phyloP scores from a whole-genome alignment of 2,888 invertebrate species.

The Eupeodes latifasciatus region DNA sequence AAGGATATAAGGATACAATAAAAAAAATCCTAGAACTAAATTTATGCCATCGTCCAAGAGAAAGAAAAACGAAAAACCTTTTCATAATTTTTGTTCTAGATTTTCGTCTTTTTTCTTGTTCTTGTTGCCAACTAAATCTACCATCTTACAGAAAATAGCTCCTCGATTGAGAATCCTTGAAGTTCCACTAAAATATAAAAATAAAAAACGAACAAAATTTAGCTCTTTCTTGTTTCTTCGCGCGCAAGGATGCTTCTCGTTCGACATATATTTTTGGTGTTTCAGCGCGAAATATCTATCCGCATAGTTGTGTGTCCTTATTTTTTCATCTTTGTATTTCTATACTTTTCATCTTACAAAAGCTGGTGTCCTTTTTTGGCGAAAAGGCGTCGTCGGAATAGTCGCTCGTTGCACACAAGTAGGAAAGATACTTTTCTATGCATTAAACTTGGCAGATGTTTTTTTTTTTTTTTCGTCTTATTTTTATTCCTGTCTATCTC shows the following conservation, averaged over 20 bases:
- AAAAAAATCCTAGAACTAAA: constrained; percentile 36
- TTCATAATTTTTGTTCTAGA: constrained; percentile 66
- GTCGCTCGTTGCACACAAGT: constrained; percentile 16
- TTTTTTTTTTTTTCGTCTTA: background rate
- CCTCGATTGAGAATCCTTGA: constrained; percentile 46
- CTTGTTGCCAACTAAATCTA: background rate
- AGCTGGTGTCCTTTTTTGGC: constrained; percentile 45
- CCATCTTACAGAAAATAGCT: constrained; percentile 34
- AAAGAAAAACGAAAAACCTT: constrained; percentile 31
- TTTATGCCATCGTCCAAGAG: constrained; percentile 42
- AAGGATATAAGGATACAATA: background rate
- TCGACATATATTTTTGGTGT: constrained; percentile 60
- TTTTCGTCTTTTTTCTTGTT: constrained; percentile 37
- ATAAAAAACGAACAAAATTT: constrained; percentile 42
- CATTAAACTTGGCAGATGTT: constrained; percentile 41
- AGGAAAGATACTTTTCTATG: constrained; percentile 45
- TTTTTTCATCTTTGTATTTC: constrained; percentile 9
- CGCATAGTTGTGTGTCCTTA: constrained; percentile 53
- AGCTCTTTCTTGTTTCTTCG: constrained; percentile 35
- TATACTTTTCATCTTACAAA: constrained; percentile 21
- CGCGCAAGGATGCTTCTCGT: constrained; percentile 9
- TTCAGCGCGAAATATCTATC: constrained; percentile 56
- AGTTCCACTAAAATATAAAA: constrained; percentile 36
- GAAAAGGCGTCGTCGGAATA: constrained; percentile 36
- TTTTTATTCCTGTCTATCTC: background rate